A percentile compares a stretch with the other conserved stretches of the same genome.
Conservation (phyloP, 2,797 vertebrate genomes). For the Diplodus sargus region DNA sequence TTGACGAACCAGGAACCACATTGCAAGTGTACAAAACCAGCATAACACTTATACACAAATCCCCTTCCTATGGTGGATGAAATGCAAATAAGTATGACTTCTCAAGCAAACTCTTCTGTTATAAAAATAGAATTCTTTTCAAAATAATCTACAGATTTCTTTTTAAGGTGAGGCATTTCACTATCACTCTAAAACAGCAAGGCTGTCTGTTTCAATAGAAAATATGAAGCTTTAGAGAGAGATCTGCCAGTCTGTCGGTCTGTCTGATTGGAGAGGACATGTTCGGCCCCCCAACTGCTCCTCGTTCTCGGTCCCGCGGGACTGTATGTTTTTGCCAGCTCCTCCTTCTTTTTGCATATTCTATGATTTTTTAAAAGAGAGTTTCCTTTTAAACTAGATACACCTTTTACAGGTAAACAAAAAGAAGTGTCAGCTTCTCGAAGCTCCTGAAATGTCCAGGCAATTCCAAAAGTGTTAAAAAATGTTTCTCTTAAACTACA, state of each 20-base stretch:
- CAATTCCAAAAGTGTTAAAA: conserved; percentile 88
- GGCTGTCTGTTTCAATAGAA: conserved; percentile 85
- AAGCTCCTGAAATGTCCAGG: conserved; percentile 89
- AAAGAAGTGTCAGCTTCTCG: conserved; percentile 87
- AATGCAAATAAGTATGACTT: conserved; percentile 85
- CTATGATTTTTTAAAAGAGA: conserved; percentile 80
- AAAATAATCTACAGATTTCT: conserved; percentile 90
- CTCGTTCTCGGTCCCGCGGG: conserved; percentile 62
- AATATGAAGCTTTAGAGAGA: conserved; percentile 83
- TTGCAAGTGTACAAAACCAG: conserved; percentile 86
- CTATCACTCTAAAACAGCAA: conserved; percentile 86
- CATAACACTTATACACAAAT: conserved; percentile 80
- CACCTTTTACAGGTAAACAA: conserved; percentile 87
- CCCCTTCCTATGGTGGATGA: conserved; percentile 81
- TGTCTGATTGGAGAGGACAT: conserved; percentile 73
- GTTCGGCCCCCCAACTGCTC: conserved; percentile 59
- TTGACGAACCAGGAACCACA: conserved; percentile 80
- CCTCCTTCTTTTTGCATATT: conserved; percentile 88
- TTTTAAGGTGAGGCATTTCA: conserved; percentile 88
- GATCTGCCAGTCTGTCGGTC: conserved; percentile 69
- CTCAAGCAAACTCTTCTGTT: conserved; percentile 86
- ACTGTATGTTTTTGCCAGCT: conserved; percentile 74
- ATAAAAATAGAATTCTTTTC: conserved; percentile 90
- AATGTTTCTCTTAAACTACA: conserved; percentile 90
- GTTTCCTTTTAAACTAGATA: conserved; percentile 85